Conservation (phyloP, 2,888 invertebrate genomes). For the Agelastica alni region DNA sequence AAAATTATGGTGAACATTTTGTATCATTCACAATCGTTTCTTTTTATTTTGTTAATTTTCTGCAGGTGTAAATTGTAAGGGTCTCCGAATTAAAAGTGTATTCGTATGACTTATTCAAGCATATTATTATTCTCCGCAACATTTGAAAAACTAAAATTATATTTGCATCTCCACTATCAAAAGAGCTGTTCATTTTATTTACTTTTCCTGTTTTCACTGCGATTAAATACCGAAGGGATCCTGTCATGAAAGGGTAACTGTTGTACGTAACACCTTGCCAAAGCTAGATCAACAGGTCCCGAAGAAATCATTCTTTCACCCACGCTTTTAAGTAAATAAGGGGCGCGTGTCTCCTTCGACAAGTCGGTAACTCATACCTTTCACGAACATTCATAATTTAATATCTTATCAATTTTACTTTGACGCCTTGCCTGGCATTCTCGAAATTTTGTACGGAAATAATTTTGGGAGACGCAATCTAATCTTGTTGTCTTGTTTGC, state of each 20-base stretch:
- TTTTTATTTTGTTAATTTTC: too few species aligned
- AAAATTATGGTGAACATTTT: too few species aligned
- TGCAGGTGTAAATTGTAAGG: too few species aligned
- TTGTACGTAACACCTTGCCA: slow-evolving; percentile 38
- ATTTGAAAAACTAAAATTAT: too few species aligned
- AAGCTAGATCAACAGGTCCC: slow-evolving; percentile 45
- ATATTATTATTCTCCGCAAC: too few species aligned
- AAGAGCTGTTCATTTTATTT: slow-evolving; percentile 21
- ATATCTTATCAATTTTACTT: slow-evolving; percentile 17
- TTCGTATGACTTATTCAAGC: too few species aligned
- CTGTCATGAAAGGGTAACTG: slow-evolving; percentile 30
- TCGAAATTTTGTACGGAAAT: slow-evolving; percentile 30
- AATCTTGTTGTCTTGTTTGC: slow-evolving; percentile 35
- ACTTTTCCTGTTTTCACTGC: slow-evolving; percentile 25
- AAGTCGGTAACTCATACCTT: slow-evolving; percentile 23
- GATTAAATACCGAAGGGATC: slow-evolving; percentile 26
- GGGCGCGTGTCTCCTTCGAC: slow-evolving; percentile 42
- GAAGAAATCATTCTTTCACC: slow-evolving; percentile 43
- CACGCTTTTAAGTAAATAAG: slow-evolving; percentile 42
- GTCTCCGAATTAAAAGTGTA: too few species aligned
- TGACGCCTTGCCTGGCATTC: slow-evolving; percentile 24
- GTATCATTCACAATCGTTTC: too few species aligned
- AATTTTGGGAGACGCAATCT: slow-evolving; percentile 35
- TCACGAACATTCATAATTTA: slow-evolving; percentile 32
- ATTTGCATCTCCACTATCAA: slow-evolving; percentile 1